Evolutionary conservation across 2,888 invertebrate genomes (phyloP).

Genomic region (Andrena dorsata): DNA sequence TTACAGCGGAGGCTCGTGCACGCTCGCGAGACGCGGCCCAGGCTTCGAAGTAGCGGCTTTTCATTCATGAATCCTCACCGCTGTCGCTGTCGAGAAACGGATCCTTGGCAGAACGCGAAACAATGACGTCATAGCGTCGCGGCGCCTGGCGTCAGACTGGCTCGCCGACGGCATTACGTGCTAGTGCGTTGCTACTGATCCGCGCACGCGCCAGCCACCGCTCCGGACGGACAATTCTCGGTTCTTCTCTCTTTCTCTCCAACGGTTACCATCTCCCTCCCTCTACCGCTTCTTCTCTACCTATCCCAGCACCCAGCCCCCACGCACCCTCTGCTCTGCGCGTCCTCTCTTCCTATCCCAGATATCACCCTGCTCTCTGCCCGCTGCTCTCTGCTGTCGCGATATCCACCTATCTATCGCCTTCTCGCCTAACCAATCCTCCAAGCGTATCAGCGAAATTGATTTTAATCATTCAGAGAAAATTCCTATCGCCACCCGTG

Average conservation of each 20-base stretch:
- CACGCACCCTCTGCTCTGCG: not conserved
- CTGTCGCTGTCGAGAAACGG: slow-evolving; percentile 63
- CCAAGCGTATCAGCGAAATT: not conserved
- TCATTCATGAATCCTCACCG: slow-evolving; percentile 76
- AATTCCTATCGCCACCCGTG: not conserved
- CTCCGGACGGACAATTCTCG: slow-evolving; percentile 50
- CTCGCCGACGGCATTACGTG: slow-evolving; percentile 69
- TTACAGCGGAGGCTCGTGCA: not conserved
- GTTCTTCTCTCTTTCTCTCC: slow-evolving; percentile 32
- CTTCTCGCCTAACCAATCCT: slow-evolving; percentile 1
- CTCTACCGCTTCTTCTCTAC: slow-evolving; percentile 4
- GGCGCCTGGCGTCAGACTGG: slow-evolving; percentile 84
- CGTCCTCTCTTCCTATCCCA: slow-evolving; percentile 26
- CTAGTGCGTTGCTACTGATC: slow-evolving; percentile 53
- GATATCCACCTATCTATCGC: not conserved
- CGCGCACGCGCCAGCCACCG: slow-evolving; percentile 66
- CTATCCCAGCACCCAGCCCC: no score
- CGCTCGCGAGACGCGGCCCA: slow-evolving; percentile 17
- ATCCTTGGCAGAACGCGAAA: slow-evolving; percentile 71
- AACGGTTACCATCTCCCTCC: slow-evolving; percentile 26
- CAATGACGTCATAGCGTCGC: slow-evolving; percentile 83
- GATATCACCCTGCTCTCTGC: slow-evolving; percentile 20
- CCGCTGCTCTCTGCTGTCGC: slow-evolving; percentile 14
- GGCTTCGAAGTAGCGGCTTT: slow-evolving; percentile 57
- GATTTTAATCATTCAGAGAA: slow-evolving; percentile 4